A percentile compares a stretch with the other conserved stretches of the same genome.
Evolutionary conservation across 2,113 vertebrate genomes (phyloP).

Genomic region (Ginglymostoma cirratum): DNA sequence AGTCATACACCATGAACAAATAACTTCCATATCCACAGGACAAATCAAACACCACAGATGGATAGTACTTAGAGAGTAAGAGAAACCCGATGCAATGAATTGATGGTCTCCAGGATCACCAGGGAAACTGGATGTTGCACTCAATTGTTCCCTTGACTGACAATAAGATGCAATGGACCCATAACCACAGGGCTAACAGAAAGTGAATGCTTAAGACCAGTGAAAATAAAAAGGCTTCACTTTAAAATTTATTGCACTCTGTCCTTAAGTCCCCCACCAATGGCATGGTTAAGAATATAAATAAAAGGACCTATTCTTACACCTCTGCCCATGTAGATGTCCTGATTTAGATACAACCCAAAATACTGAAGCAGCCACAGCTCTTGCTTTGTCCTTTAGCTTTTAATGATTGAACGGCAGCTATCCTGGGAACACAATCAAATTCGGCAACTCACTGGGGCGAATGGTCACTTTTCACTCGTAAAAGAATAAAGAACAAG

Average conservation of each 20-base stretch:
- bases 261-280: background rate
- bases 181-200: background rate
- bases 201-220: background rate
- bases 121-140: slow-evolving; percentile 29
- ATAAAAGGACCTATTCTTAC: background rate
- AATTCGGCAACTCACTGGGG: background rate
- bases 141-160: slow-evolving; percentile 1
- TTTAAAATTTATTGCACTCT: background rate
- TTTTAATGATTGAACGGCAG: background rate
- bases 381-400: background rate
- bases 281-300: background rate
- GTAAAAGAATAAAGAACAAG: too few relatives aligned
- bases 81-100: slow-evolving; percentile 9
- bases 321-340: background rate
- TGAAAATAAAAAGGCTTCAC: background rate
- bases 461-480: too few relatives aligned
- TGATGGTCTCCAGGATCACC: background rate
- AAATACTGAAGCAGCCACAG: background rate
- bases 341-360: background rate
- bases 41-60: slow-evolving; percentile 22
- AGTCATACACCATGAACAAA: slow-evolving; percentile 14
- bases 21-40: background rate
- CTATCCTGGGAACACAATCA: background rate
- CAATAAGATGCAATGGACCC: background rate
- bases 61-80: background rate